Conservation (phyloP, 2,888 invertebrate species). For the Caenorhabditis uteleia region DNA sequence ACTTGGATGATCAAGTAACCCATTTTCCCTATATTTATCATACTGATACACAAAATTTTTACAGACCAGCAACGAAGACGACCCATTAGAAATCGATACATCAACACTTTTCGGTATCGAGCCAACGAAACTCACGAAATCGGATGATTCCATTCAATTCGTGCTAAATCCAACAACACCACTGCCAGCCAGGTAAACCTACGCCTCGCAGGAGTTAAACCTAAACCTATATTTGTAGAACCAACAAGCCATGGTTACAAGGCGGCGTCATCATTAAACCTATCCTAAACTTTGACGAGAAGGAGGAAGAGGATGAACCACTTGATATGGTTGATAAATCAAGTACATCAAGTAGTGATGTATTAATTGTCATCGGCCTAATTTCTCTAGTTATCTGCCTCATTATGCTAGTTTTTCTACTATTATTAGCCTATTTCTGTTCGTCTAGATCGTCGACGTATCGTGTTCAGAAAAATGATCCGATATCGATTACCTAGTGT, state of each 20-base stretch:
- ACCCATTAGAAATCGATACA: slow-evolving; percentile 45
- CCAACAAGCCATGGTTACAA: slow-evolving; percentile 30
- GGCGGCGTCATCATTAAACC: slow-evolving; percentile 39
- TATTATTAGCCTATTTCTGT: slow-evolving; percentile 23
- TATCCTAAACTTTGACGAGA: slow-evolving; percentile 37
- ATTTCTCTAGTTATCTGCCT: slow-evolving; percentile 21
- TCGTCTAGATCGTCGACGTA: slow-evolving; percentile 12
- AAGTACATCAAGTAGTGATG: slow-evolving; percentile 12
- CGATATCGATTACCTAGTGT: no score
- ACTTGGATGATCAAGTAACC: slow-evolving; percentile 27
- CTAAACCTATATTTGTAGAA: no score
- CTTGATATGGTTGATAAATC: slow-evolving; percentile 3
- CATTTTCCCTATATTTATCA: no score
- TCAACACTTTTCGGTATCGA: slow-evolving; percentile 43
- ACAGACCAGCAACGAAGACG: slow-evolving; percentile 31
- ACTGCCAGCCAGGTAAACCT: no score
- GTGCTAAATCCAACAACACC: slow-evolving; percentile 1
- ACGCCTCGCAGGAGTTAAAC: no score
- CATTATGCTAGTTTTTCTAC: slow-evolving; percentile 19
- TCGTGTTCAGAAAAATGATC: slow-evolving; percentile 24
- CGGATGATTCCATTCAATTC: no score
- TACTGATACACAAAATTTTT: slow-evolving; percentile 1
- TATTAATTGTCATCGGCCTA: slow-evolving; percentile 16
- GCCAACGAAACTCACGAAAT: not conserved
- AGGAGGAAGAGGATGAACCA: slow-evolving; percentile 32